Evolutionary conservation across 2,888 invertebrate species (phyloP).

Genomic region (Mythimna pallens): DNA sequence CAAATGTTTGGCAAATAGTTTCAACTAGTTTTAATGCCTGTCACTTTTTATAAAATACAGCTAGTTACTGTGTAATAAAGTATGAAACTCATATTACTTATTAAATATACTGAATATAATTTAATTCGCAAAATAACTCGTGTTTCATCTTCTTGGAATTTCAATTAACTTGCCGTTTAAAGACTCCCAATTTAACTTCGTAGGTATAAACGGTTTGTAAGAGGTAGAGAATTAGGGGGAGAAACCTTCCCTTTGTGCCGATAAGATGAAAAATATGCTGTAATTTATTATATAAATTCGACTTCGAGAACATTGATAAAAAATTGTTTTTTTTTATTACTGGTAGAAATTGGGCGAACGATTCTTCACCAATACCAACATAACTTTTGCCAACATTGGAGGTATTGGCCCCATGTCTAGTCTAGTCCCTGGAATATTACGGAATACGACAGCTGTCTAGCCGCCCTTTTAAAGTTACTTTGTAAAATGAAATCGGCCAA

Average conservation of each 20-base stretch:
- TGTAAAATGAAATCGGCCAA: conserved; percentile 82
- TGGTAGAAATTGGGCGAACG: not conserved
- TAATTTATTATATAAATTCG: conserved; percentile 47
- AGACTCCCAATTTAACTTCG: conserved; percentile 54
- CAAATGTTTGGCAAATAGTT: conserved; percentile 38
- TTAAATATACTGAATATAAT: conserved; percentile 33
- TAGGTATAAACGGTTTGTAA: conserved; percentile 47
- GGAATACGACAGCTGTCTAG: conserved; percentile 67
- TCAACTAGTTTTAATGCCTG: conserved; percentile 30
- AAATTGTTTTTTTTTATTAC: not conserved
- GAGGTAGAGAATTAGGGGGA: conserved; percentile 36
- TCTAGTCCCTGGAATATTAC: conserved; percentile 61
- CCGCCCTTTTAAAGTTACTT: conserved; percentile 74
- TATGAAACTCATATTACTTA: conserved; percentile 13
- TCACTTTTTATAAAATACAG: conserved; percentile 20
- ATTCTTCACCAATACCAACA: not conserved
- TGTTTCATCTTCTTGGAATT: conserved; percentile 56
- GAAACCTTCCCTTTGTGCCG: conserved; percentile 25
- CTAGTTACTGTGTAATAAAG: conserved; percentile 7
- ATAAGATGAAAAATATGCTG: conserved; percentile 33
- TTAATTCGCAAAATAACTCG: conserved; percentile 43
- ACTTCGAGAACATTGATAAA: conserved; percentile 20
- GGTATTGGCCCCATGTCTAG: conserved; percentile 38
- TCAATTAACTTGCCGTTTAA: conserved; percentile 52
- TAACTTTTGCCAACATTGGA: conserved; percentile 25